Evolutionary conservation across 2,888 invertebrate species (phyloP), one percentile per base, ranked within the genome.

Genomic region (Xylota segnis): DNA sequence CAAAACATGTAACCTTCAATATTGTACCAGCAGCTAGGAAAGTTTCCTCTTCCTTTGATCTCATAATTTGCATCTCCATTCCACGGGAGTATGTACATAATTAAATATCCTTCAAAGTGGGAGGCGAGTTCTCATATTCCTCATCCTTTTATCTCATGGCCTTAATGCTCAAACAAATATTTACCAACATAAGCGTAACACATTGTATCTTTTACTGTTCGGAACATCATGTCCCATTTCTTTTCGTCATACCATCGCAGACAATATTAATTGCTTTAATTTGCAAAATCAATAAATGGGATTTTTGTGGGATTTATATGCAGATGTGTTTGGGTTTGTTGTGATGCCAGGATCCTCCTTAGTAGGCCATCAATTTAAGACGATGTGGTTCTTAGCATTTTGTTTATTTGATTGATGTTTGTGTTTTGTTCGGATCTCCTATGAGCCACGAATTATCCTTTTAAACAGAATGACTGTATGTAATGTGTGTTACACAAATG

Each of bases 261-360:
- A 7, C 50, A 54, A 29, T 23, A 23, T 47, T 59, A 50, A 59
- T 50, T 43, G 40, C 54, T 54, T 40, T 40, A 23, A 54, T 54
- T 45, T 47, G 7, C 56, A 14, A 29, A 54, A 54, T 56, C 68
- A 29, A 70, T 70, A 56, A 70, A 70, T 29, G 45, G 43, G 43
- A 56, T 29, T 68, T 14, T 37, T 40, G 7, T 43, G 43, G 14
- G 43, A 43, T 43, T 6, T 43, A 43, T 14, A 43, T 6, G 43
- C 6, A 12, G 14, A 14, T 43, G 14, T 14, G 4, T 43, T 14
- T 58, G 9, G 34, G 14, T 58, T 34, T 23, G 50, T 10, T 34
- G 7, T 10, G 16, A 54, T 29, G 29, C 29, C 29, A 6, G 29
- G 12, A 23, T 23, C 23, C 27, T 23, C 7, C 50, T 52, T 0